phyloP scores from a whole-genome alignment of 35 echinoderm and acorn worm species.

The Holothuria glaberrima region DNA sequence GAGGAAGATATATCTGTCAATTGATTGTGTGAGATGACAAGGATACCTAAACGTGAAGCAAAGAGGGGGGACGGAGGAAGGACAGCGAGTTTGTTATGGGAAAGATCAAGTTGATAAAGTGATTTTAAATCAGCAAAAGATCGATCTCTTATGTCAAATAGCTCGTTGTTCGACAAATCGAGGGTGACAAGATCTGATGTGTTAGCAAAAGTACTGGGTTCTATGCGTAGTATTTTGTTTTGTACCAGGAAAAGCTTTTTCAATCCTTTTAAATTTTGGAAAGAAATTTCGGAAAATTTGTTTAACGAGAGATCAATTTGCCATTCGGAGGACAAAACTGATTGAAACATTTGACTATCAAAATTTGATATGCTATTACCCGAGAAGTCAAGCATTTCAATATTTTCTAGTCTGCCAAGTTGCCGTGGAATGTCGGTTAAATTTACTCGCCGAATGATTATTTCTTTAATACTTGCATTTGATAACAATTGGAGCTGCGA shows the following conservation, averaged over 20 bases:
- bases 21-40: constrained; percentile 13
- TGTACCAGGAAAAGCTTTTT: not conserved
- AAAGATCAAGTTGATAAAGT: not conserved
- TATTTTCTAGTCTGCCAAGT: not conserved
- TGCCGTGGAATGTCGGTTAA: not conserved
- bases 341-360: not conserved
- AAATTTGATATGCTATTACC: constrained; percentile 15
- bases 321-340: not conserved
- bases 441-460: not conserved
- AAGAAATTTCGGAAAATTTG: not conserved
- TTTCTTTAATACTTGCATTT: not conserved
- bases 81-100: not conserved
- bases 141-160: not conserved
- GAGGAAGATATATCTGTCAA: not conserved
- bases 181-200: not conserved
- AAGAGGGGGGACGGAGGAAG: constrained; percentile 3
- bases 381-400: constrained; percentile 8
- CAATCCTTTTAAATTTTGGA: not conserved
- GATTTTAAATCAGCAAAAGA: not conserved
- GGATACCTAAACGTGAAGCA: not conserved
- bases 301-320: constrained; percentile 34
- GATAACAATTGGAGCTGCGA: not conserved
- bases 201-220: not conserved
- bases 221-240: not conserved
- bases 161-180: constrained; percentile 1